phyloP scores from a whole-genome alignment of 2,888 invertebrate species.

The Apodemia mormo region DNA sequence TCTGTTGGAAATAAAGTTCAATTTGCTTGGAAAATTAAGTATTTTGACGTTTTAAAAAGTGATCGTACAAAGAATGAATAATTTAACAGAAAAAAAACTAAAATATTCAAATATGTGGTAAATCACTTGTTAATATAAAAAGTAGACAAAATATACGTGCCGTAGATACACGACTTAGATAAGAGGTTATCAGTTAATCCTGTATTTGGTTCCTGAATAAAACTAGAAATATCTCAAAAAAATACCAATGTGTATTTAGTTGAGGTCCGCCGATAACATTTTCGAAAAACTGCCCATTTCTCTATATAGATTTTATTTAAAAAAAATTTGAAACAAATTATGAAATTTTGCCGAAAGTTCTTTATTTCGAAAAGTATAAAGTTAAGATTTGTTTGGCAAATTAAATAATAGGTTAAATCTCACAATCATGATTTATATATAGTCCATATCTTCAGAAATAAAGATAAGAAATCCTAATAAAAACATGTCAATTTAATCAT shows the following conservation, averaged over 20 bases:
- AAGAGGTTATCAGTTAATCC: conserved; percentile 51
- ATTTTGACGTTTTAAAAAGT: too few relatives aligned
- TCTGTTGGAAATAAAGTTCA: too few relatives aligned
- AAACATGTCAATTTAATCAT: neutral
- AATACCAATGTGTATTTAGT: conserved; percentile 9
- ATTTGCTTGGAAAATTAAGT: too few relatives aligned
- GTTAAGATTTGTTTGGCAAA: neutral
- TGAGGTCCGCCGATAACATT: neutral
- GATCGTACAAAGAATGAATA: too few relatives aligned
- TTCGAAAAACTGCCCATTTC: neutral
- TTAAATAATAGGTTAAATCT: neutral
- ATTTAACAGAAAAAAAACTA: too few relatives aligned
- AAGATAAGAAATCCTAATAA: neutral
- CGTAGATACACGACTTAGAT: conserved; percentile 17
- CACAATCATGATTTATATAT: neutral
- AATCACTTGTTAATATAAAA: conserved; percentile 14
- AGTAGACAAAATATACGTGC: neutral
- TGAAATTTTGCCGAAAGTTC: neutral
- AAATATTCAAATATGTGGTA: neutral
- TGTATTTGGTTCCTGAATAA: conserved; percentile 52
- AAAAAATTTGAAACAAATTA: neutral
- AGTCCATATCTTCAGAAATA: neutral
- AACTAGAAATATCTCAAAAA: conserved; percentile 33
- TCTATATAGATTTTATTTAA: neutral
- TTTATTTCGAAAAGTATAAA: neutral